Percentiles rank a stretch among this genome's conserved stretches.
Conservation (phyloP, 2,113 vertebrate species). For the Apaloderma vittatum region DNA sequence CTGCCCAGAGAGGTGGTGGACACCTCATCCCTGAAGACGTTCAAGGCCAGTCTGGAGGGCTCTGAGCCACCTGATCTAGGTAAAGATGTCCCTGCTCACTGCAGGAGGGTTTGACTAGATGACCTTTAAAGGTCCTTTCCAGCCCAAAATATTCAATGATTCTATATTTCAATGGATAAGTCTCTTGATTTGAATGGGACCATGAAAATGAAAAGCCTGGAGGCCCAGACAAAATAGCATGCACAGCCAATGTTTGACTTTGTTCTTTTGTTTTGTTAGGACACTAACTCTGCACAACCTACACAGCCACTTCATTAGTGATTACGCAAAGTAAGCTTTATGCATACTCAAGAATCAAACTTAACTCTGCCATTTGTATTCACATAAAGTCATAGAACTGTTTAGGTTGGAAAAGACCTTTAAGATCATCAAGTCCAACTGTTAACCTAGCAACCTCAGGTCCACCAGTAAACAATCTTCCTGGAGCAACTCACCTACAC, state of each 20-base stretch:
- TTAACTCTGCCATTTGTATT: not conserved
- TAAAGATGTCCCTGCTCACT: not conserved
- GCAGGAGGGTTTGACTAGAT: not conserved
- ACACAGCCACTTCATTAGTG: not conserved
- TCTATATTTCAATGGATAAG: not conserved
- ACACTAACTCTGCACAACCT: not conserved
- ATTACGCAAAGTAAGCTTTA: fast-evolving
- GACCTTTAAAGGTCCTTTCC: not conserved
- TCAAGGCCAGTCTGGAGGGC: not conserved
- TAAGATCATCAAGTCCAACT: too few relatives aligned
- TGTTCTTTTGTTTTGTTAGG: not conserved
- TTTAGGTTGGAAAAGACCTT: too few relatives aligned
- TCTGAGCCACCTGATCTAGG: not conserved
- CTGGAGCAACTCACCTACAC: too few relatives aligned
- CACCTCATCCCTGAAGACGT: too few relatives aligned
- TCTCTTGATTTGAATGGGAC: not conserved
- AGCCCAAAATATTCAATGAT: not conserved
- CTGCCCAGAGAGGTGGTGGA: not conserved
- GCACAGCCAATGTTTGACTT: not conserved
- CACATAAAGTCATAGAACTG: too few relatives aligned
- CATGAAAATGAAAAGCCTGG: not conserved
- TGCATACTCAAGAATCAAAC: not conserved
- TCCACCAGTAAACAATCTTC: too few relatives aligned
- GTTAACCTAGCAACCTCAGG: too few relatives aligned
- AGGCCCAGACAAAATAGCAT: not conserved